Evolutionary conservation across 2,113 vertebrate species (phyloP), one percentile per base, ranked within the genome.

Genomic region (Phalacrocorax aristotelis): DNA sequence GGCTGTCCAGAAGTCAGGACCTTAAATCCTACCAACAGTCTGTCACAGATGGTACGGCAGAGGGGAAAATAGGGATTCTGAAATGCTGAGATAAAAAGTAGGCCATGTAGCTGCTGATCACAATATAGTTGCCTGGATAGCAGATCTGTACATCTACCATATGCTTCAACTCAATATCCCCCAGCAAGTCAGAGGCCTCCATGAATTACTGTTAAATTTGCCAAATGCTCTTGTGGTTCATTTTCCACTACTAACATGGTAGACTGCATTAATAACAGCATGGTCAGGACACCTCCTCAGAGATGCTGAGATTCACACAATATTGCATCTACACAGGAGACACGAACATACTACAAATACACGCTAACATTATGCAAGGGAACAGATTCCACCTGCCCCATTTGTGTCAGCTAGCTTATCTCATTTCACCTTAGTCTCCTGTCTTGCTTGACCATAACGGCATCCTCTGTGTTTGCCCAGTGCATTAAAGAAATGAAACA

Each of bases 31-130:
- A 74, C 70, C 81, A 95, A 76, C 62, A 85, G 89, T 21, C 89
- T 93, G 84, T 83, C 96, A 95, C 95, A 97, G 95, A 96, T 93
- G 94, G 96, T n/a, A 69, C 2, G 2, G 74, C 87, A 96, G 74
- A 96, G 96, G 78, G 78, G 40, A 34, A 90, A 94, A 71, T 49
- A 71, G 42, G 51, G 62, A 95, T 93, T 89, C 92, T 92, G 88
- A 94, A 89, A 86, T 5, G 40, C 49, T 61, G 34, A 93, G 82
- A 83, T 58, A 42, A 88, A 38, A 97, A 97, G 75, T 91, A 94
- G 91, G 96, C 74, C 89, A 92, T 6, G 65, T 72, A 96, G 78
- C 49, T 91, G 84, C 87, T 77, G 82, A 94, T 90, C n/a, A 40
- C 20, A 51, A 66, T 49, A 74, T 0, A 86, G 89, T 10, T 77